phyloP scores from a whole-genome alignment of 1,140 invertebrate species.

The Venturia canescens region DNA sequence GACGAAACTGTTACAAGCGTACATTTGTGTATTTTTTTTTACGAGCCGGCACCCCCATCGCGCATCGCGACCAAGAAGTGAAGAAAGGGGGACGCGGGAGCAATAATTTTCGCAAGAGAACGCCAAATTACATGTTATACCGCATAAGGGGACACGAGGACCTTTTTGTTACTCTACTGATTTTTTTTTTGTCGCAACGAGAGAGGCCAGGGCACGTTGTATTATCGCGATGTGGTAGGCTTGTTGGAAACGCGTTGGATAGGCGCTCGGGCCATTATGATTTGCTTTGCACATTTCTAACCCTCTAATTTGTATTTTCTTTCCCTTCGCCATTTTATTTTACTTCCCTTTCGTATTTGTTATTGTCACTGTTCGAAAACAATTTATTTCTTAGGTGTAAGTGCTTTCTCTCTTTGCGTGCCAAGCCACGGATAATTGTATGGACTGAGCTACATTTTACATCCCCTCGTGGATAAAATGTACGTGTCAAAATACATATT shows the following conservation, averaged over 20 bases:
- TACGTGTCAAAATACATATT: no score
- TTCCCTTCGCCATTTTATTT: constrained; percentile 33
- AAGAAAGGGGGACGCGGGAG: neutral
- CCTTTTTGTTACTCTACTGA: constrained; percentile 11
- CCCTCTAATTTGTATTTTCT: constrained; percentile 1
- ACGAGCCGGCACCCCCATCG: no score
- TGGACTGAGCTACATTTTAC: no score
- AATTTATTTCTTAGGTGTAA: neutral
- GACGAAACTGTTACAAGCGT: neutral
- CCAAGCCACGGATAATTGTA: neutral
- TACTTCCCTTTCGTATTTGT: constrained; percentile 7
- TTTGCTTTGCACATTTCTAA: no score
- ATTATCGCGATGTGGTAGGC: constrained; percentile 4
- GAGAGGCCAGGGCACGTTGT: neutral
- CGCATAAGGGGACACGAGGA: neutral
- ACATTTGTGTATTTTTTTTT: neutral
- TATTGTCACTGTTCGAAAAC: constrained; percentile 1
- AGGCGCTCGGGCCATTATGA: no score
- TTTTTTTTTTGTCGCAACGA: constrained; percentile 34
- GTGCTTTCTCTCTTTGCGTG: constrained; percentile 27
- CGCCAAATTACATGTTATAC: constrained; percentile 17
- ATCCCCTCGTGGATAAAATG: no score
- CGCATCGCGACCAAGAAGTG: no score
- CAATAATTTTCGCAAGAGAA: constrained; percentile 20
- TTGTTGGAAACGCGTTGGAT: no score